Conservation (phyloP, 2,113 vertebrate genomes). For the Megaceryle maxima region DNA sequence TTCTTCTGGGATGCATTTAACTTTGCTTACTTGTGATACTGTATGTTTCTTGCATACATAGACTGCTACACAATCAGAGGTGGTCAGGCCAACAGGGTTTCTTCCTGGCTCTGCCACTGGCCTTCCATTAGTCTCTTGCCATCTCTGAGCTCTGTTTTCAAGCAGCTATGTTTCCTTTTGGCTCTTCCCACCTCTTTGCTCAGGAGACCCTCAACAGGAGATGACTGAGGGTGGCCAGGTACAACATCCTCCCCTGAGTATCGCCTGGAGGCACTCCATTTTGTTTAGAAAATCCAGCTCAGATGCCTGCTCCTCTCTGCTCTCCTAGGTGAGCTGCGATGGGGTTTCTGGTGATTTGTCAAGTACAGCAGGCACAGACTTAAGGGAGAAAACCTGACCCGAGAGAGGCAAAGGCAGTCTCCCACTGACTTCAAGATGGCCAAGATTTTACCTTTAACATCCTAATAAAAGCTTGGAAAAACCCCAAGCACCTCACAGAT, state of each 20-base stretch:
- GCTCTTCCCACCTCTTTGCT: neutral
- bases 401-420: neutral
- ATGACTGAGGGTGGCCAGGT: neutral
- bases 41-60: neutral
- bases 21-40: neutral
- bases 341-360: neutral
- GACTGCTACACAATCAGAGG: neutral
- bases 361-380: neutral
- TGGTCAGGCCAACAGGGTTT: neutral
- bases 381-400: neutral
- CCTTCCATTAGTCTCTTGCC: neutral
- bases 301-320: neutral
- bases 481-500: neutral
- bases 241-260: neutral
- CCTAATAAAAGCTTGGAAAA: neutral
- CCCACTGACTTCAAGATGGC: neutral
- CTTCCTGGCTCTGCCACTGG: neutral
- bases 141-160: neutral
- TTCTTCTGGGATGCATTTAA: neutral
- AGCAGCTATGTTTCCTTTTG: neutral
- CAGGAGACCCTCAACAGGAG: neutral
- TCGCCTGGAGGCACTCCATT: neutral
- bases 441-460: neutral
- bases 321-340: neutral
- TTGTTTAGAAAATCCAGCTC: neutral